phyloP scores from a whole-genome alignment of 2,113 vertebrate genomes.

The Odobenus rosmarus region DNA sequence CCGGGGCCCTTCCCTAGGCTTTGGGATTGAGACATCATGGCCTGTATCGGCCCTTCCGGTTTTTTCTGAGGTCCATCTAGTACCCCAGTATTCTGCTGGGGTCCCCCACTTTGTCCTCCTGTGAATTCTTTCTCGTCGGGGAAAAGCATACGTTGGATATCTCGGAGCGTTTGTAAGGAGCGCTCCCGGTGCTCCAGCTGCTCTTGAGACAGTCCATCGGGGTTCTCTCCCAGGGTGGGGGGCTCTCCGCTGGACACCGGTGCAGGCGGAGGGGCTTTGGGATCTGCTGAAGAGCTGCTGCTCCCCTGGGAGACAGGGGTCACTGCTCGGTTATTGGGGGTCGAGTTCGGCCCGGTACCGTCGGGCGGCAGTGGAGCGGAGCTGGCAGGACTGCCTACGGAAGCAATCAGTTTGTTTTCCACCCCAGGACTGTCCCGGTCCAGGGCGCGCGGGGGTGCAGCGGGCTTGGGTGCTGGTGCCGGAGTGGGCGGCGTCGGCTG shows the following conservation, averaged over 20 bases:
- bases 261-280: slow-evolving; percentile 87
- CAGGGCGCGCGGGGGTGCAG: slow-evolving; percentile 84
- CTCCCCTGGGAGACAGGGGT: slow-evolving; percentile 91
- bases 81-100: slow-evolving; percentile 88
- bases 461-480: slow-evolving; percentile 86
- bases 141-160: slow-evolving; percentile 99
- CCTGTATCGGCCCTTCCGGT: slow-evolving; percentile 96
- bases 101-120: slow-evolving; percentile 88
- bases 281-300: slow-evolving; percentile 88
- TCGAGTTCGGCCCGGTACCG: slow-evolving; percentile 88
- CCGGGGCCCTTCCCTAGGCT: slow-evolving; percentile 94
- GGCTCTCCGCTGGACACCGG: slow-evolving; percentile 92
- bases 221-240: slow-evolving; percentile 94
- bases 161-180: slow-evolving; percentile 96
- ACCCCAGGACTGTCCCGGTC: slow-evolving; percentile 92
- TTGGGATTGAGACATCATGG: slow-evolving; percentile 98
- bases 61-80: slow-evolving; percentile 92
- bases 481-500: slow-evolving; percentile 91
- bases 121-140: slow-evolving; percentile 95
- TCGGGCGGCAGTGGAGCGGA: slow-evolving; percentile 90
- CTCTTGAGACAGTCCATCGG: slow-evolving; percentile 97
- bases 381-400: slow-evolving; percentile 91
- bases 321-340: slow-evolving; percentile 88
- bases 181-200: slow-evolving; percentile 98
- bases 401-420: slow-evolving; percentile 92